These are phyloP conservation scores for Hanleya hanleyi DNA, from an alignment of 2,888 invertebrate species.

Conservation along the genomic window DNA sequence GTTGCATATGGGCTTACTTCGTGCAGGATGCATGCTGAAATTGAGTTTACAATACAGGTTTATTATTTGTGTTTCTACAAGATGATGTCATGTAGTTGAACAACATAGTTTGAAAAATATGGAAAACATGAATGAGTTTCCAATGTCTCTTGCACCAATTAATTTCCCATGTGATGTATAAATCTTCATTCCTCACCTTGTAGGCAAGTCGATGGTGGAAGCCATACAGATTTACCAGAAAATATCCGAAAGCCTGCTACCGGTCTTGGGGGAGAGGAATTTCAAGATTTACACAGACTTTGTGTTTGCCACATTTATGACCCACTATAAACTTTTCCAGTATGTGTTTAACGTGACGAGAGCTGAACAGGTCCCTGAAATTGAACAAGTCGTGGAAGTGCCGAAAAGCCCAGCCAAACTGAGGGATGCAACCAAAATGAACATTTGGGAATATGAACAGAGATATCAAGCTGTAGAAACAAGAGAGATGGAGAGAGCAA, in stretches of 20 bases:
- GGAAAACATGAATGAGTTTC: too few relatives aligned
- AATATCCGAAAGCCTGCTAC: constrained; percentile 34
- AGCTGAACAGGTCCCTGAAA: constrained; percentile 38
- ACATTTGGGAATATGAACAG: constrained; percentile 63
- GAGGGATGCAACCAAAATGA: constrained; percentile 45
- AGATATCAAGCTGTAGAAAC: constrained; percentile 50
- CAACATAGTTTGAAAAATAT: too few relatives aligned
- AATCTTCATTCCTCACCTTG: too few relatives aligned
- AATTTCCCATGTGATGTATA: too few relatives aligned
- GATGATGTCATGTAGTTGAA: too few relatives aligned
- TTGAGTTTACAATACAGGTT: too few relatives aligned
- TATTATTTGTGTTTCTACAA: too few relatives aligned
- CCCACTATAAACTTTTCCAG: constrained; percentile 64
- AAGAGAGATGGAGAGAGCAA: constrained; percentile 40
- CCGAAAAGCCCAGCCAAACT: constrained; percentile 41
- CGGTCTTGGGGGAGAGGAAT: constrained; percentile 50
- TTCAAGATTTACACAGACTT: constrained; percentile 60
- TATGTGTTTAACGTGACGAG: constrained; percentile 55
- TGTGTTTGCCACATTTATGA: constrained; percentile 60
- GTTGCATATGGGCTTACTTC: too few relatives aligned
- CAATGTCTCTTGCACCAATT: too few relatives aligned
- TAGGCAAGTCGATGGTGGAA: constrained; percentile 47
- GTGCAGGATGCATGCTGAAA: too few relatives aligned
- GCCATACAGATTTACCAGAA: constrained; percentile 51
- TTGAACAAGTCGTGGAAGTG: constrained; percentile 40